phyloP scores from a whole-genome alignment of 2,888 invertebrate species.

The Sinhomidia bicolor region DNA sequence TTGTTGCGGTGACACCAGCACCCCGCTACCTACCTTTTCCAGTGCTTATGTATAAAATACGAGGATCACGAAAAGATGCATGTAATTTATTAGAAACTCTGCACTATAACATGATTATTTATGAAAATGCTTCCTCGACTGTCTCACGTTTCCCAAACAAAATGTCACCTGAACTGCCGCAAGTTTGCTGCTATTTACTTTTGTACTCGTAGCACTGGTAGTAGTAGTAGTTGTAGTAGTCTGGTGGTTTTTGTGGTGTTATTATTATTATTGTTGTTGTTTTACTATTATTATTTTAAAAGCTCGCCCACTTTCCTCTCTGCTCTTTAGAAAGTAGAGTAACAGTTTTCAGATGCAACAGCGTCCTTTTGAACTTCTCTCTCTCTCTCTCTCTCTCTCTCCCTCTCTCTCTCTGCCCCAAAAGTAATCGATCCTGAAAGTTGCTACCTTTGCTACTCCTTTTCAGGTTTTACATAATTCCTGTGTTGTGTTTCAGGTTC shows the following conservation, averaged over 20 bases:
- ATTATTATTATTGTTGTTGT: too few relatives aligned
- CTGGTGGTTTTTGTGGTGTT: too few relatives aligned
- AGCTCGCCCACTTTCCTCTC: neutral
- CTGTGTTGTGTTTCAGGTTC: neutral
- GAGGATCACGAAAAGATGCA: neutral
- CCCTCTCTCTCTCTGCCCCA: too few relatives aligned
- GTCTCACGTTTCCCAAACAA: neutral
- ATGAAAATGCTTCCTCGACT: neutral
- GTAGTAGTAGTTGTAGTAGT: too few relatives aligned
- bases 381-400: too few relatives aligned
- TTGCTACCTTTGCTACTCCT: neutral
- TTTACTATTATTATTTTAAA: neutral
- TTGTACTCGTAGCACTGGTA: neutral
- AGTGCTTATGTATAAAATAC: neutral
- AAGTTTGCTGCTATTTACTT: neutral
- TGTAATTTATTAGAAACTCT: too few relatives aligned
- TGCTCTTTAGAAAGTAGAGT: constrained; percentile 3
- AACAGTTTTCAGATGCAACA: constrained; percentile 16
- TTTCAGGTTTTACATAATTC: neutral
- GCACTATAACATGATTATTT: neutral
- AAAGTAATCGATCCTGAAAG: constrained; percentile 31
- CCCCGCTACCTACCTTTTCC: too few relatives aligned
- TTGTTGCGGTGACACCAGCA: neutral
- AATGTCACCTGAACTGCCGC: neutral
- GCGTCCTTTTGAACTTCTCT: constrained; percentile 10